These are phyloP conservation scores for Aplodontia rufa DNA, from an alignment of 2,113 vertebrate genomes.

Conservation along the genomic window DNA sequence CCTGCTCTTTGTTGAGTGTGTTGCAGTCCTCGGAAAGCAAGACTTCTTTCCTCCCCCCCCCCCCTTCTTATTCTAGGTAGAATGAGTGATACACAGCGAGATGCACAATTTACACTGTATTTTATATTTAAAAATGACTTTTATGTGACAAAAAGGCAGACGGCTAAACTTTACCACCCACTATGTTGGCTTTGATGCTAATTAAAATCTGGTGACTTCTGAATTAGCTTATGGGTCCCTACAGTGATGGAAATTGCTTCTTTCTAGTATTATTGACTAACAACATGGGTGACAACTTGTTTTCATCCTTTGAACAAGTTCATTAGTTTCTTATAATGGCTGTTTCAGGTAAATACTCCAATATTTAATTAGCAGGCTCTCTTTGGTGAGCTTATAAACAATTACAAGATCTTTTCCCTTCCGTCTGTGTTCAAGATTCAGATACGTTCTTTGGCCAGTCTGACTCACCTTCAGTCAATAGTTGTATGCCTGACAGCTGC, in stretches of 20 bases:
- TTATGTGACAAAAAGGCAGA: constrained; percentile 58
- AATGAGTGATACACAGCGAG: neutral
- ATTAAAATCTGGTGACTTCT: constrained; percentile 83
- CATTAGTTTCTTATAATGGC: constrained; percentile 81
- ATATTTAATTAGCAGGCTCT: constrained; percentile 78
- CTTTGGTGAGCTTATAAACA: constrained; percentile 54
- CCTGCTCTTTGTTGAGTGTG: neutral
- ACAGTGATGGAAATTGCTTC: constrained; percentile 85
- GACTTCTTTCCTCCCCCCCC: neutral
- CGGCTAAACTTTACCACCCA: constrained; percentile 71
- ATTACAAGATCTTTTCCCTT: constrained; percentile 26
- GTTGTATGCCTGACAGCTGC: constrained; percentile 76
- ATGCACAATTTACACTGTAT: neutral
- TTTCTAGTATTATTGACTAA: constrained; percentile 83
- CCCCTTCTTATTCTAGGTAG: neutral
- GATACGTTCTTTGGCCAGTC: neutral
- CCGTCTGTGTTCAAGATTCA: constrained; percentile 5
- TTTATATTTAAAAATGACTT: constrained; percentile 62
- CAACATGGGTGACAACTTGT: constrained; percentile 80
- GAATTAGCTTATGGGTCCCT: constrained; percentile 81
- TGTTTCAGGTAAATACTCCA: constrained; percentile 77
- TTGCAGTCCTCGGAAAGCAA: neutral
- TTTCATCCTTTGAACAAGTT: constrained; percentile 79
- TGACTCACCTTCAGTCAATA: constrained; percentile 82
- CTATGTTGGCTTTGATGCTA: constrained; percentile 74